phyloP scores from a whole-genome alignment of 2,113 vertebrate genomes.

The Struthio camelus region DNA sequence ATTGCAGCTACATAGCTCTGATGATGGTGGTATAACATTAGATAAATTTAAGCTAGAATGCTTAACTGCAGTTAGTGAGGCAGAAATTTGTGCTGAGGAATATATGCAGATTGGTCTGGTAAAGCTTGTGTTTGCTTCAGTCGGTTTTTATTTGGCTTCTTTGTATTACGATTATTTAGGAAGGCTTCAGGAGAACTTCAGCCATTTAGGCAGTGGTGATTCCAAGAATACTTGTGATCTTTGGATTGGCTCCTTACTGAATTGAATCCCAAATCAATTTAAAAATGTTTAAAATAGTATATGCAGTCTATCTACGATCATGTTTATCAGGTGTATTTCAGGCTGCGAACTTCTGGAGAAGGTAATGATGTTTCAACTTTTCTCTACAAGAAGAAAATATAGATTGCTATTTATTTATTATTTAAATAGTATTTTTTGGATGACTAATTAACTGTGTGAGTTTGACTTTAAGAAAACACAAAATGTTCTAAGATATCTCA shows the following conservation, averaged over 20 bases:
- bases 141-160: not conserved
- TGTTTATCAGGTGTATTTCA: not conserved
- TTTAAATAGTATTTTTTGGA: not conserved
- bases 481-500: not conserved
- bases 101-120: not conserved
- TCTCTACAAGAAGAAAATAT: not conserved
- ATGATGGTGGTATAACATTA: not conserved
- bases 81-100: not conserved
- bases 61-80: not conserved
- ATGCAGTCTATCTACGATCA: too few species aligned
- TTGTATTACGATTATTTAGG: not conserved
- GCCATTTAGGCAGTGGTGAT: not conserved
- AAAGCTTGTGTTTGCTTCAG: not conserved
- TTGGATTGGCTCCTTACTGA: too few species aligned
- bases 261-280: not conserved
- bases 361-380: not conserved
- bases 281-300: not conserved
- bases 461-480: not conserved
- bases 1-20: not conserved
- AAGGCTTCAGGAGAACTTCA: conserved; percentile 19
- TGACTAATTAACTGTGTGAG: not conserved
- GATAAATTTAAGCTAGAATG: not conserved
- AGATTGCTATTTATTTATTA: not conserved
- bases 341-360: not conserved
- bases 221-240: not conserved